Conservation (phyloP, 2,113 vertebrate genomes). For the Phylloscopus trochilus region DNA sequence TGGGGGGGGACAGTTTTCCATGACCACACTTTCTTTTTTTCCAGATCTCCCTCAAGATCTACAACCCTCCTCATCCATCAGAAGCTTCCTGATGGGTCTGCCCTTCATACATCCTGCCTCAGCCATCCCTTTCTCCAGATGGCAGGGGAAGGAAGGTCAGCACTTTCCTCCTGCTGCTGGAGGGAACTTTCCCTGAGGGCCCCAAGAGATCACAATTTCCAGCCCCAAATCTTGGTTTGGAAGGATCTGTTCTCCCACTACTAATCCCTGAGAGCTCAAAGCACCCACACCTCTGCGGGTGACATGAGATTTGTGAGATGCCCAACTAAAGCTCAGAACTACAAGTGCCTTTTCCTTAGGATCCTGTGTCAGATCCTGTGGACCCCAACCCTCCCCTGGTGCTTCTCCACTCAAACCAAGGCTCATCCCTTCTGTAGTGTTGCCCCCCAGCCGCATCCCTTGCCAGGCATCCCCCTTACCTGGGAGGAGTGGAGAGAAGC, state of each 20-base stretch:
- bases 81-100: neutral
- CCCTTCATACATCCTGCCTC: neutral
- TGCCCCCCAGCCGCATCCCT: neutral
- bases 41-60: neutral
- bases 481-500: conserved; percentile 71
- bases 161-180: neutral
- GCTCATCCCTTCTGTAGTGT: neutral
- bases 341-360: neutral
- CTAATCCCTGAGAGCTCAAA: neutral
- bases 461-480: conserved; percentile 68
- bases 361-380: neutral
- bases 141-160: neutral
- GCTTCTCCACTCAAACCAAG: neutral
- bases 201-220: neutral
- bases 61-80: neutral
- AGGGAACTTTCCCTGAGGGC: neutral
- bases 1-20: neutral
- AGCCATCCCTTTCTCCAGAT: neutral
- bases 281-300: neutral
- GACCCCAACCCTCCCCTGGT: neutral
- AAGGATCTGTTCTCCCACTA: neutral
- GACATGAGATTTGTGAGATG: rapidly evolving
- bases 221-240: neutral
- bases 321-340: neutral
- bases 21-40: neutral